Conservation (phyloP, 2,888 invertebrate species). For the Zygothrica quintamaculata region DNA sequence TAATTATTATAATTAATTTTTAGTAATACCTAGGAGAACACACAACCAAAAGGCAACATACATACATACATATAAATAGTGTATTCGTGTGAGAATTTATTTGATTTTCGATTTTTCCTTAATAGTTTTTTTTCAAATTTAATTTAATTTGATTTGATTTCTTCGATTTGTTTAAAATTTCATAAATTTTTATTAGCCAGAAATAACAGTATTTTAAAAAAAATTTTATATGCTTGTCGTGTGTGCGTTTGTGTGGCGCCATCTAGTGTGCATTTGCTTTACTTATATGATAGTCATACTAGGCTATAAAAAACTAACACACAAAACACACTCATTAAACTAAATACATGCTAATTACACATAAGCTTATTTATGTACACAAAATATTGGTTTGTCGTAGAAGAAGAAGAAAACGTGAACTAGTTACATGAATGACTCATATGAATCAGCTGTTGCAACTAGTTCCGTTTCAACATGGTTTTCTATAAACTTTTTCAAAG, state of each 20-base stretch:
- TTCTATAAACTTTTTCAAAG: not conserved
- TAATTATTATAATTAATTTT: conserved; percentile 49
- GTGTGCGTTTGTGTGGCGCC: conserved; percentile 35
- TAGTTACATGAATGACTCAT: conserved; percentile 5
- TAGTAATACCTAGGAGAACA: conserved; percentile 69
- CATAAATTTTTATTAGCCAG: conserved; percentile 37
- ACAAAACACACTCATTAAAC: conserved; percentile 40
- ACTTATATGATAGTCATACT: conserved; percentile 22
- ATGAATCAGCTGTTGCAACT: conserved; percentile 15
- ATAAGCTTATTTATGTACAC: conserved; percentile 69
- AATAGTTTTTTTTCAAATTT: too few relatives aligned
- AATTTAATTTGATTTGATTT: conserved; percentile 14
- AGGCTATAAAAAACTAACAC: conserved; percentile 21
- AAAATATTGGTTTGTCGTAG: conserved; percentile 28
- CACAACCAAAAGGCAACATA: conserved; percentile 59
- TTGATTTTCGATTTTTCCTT: too few relatives aligned
- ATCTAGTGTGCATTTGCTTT: conserved; percentile 45
- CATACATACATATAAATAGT: conserved; percentile 28
- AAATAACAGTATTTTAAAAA: conserved; percentile 30
- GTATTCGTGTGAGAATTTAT: conserved; percentile 23
- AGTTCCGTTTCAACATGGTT: conserved; percentile 17
- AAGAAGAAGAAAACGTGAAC: conserved; percentile 4
- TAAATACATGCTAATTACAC: conserved; percentile 22
- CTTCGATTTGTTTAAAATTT: conserved; percentile 43
- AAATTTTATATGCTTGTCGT: conserved; percentile 10